These are phyloP conservation scores for Argentina silus DNA, from an alignment of 2,797 vertebrate genomes.

Conservation along the genomic window DNA sequence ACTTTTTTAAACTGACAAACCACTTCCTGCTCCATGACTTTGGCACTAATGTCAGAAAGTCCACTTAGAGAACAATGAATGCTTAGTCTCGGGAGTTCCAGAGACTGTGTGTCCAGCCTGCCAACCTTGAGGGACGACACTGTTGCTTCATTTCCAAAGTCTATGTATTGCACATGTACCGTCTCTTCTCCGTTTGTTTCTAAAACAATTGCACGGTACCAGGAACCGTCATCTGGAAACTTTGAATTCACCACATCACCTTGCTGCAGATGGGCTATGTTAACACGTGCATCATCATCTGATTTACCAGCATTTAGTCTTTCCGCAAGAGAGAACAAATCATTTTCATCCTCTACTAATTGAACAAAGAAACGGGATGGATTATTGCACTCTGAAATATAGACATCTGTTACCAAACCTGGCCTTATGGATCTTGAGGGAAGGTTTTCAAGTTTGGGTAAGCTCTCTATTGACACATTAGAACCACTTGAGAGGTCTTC, in stretches of 20 bases:
- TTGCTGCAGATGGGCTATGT: constrained; percentile 51
- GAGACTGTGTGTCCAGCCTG: constrained; percentile 61
- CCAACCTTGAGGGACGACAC: constrained; percentile 58
- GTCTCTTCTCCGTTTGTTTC: constrained; percentile 48
- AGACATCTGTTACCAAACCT: constrained; percentile 72
- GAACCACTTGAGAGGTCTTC: neutral
- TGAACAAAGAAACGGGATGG: constrained; percentile 81
- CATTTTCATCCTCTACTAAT: constrained; percentile 69
- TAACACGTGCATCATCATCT: constrained; percentile 34
- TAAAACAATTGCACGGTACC: constrained; percentile 79
- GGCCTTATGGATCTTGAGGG: constrained; percentile 63
- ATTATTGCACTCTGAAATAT: constrained; percentile 76
- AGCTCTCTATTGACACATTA: neutral
- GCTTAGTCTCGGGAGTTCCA: constrained; percentile 67
- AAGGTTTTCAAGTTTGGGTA: constrained; percentile 60
- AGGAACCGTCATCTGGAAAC: constrained; percentile 78
- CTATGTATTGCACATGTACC: constrained; percentile 77
- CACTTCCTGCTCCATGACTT: constrained; percentile 52
- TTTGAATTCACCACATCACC: constrained; percentile 78
- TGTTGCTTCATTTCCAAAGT: constrained; percentile 81
- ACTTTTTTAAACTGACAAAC: constrained; percentile 63
- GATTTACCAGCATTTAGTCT: constrained; percentile 65
- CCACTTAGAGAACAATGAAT: constrained; percentile 72
- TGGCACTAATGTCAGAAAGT: neutral
- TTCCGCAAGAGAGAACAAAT: constrained; percentile 71